Conservation (phyloP, 1,140 invertebrate species). For the Drosophila teissieri region DNA sequence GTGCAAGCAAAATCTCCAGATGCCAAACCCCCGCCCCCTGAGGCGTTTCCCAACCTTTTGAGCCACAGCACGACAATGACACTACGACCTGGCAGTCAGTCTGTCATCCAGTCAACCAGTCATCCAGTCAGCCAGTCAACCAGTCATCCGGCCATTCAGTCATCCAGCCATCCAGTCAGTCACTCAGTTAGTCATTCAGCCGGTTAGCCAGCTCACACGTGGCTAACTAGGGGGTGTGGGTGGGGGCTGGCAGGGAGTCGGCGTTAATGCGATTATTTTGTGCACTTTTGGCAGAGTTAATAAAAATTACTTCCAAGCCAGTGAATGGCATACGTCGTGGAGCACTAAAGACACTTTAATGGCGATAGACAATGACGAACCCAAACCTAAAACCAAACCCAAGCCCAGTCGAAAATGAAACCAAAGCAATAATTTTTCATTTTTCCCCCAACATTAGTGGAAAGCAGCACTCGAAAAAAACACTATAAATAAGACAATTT, state of each 20-base stretch:
- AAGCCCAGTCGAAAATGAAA: conserved; percentile 21
- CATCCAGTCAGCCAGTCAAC: conserved; percentile 9
- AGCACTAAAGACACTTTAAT: conserved; percentile 81
- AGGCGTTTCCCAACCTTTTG: conserved; percentile 70
- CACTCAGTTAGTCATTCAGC: conserved; percentile 55
- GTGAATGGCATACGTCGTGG: conserved; percentile 74
- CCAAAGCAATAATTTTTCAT: conserved; percentile 64
- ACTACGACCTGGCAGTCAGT: conserved; percentile 55
- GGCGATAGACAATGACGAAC: conserved; percentile 63
- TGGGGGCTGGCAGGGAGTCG: not conserved
- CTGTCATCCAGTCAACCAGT: conserved; percentile 28
- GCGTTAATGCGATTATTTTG: conserved; percentile 82
- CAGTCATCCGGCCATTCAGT: conserved; percentile 11
- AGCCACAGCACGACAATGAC: conserved; percentile 69
- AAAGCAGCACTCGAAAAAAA: conserved; percentile 5
- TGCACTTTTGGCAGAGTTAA: conserved; percentile 82
- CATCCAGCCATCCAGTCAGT: conserved; percentile 30
- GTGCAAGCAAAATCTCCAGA: conserved; percentile 52
- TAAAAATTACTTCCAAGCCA: conserved; percentile 82
- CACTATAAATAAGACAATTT: too few relatives aligned
- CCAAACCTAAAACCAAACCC: conserved; percentile 33
- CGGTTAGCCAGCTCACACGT: conserved; percentile 67
- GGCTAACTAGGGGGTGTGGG: conserved; percentile 31
- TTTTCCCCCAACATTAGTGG: not conserved
- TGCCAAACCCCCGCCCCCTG: conserved; percentile 31